phyloP scores from a whole-genome alignment of 2,888 invertebrate genomes.

The Dinocampus coccinellae region DNA sequence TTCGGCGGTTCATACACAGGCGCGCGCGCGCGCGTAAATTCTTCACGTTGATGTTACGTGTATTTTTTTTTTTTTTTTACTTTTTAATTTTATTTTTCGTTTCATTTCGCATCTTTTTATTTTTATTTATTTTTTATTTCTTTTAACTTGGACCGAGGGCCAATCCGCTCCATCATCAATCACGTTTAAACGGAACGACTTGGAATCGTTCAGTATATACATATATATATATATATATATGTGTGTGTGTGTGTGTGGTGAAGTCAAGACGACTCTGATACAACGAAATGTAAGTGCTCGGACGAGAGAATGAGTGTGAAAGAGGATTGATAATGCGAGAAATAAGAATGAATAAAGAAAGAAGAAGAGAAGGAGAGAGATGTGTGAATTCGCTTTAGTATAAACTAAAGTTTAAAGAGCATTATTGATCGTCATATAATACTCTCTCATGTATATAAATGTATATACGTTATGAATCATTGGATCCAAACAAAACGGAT shows the following conservation, averaged over 20 bases:
- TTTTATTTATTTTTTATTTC: constrained; percentile 31
- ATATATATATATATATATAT: constrained; percentile 11
- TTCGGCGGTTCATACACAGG: constrained; percentile 23
- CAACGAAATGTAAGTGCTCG: constrained; percentile 20
- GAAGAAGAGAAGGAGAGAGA: constrained; percentile 32
- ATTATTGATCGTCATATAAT: constrained; percentile 47
- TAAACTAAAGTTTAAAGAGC: constrained; percentile 16
- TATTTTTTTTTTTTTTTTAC: constrained; percentile 10
- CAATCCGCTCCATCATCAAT: constrained; percentile 47
- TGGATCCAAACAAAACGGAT: not conserved
- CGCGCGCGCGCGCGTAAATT: constrained; percentile 44
- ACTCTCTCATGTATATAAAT: not conserved
- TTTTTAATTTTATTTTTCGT: constrained; percentile 1
- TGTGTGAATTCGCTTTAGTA: constrained; percentile 26
- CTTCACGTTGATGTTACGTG: constrained; percentile 40
- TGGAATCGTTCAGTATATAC: constrained; percentile 29
- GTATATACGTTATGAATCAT: not conserved
- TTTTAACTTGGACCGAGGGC: constrained; percentile 42
- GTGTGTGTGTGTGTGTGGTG: not conserved
- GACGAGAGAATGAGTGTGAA: constrained; percentile 1
- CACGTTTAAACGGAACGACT: constrained; percentile 46
- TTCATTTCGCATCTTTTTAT: constrained; percentile 13
- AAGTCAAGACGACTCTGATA: constrained; percentile 10
- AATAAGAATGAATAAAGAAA: constrained; percentile 28
- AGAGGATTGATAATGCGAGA: constrained; percentile 26